These are phyloP conservation scores for Temnopleurus reevesii DNA, from an alignment of 53 echinoderm and acorn worm species.

Conservation along the genomic window DNA sequence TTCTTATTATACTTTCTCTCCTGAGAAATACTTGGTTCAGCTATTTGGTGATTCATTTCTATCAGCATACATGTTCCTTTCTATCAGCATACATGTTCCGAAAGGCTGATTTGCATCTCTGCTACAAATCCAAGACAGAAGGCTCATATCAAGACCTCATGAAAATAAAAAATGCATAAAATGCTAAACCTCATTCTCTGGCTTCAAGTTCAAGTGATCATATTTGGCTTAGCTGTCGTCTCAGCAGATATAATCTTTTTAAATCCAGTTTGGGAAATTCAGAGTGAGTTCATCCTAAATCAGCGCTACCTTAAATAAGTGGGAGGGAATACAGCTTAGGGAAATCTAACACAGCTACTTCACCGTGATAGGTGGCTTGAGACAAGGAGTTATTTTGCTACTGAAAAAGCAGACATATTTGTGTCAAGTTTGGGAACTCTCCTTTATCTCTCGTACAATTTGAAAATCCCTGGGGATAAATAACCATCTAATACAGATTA, in stretches of 20 bases:
- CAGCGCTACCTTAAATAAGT: background rate
- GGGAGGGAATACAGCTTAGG: conserved; percentile 22
- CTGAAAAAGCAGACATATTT: background rate
- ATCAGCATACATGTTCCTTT: too few relatives aligned
- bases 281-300: background rate
- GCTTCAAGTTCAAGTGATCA: background rate
- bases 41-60: too few relatives aligned
- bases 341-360: background rate
- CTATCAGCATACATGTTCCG: too few relatives aligned
- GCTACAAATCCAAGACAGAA: background rate
- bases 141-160: background rate
- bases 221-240: conserved; percentile 24
- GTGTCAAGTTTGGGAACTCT: too few relatives aligned
- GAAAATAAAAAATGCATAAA: conserved; percentile 32
- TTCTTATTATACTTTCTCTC: too few relatives aligned
- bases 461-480: too few relatives aligned
- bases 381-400: conserved; percentile 9
- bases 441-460: too few relatives aligned
- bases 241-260: background rate
- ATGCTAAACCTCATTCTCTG: conserved; percentile 11
- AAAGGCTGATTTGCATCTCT: too few relatives aligned
- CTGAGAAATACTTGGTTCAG: too few relatives aligned
- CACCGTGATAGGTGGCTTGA: background rate
- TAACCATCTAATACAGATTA: too few relatives aligned
- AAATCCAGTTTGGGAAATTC: conserved; percentile 9